A percentile compares a stretch with the other conserved stretches of the same genome.
Conservation (phyloP, 2,113 vertebrate genomes). For the Tragelaphus buxtoni region DNA sequence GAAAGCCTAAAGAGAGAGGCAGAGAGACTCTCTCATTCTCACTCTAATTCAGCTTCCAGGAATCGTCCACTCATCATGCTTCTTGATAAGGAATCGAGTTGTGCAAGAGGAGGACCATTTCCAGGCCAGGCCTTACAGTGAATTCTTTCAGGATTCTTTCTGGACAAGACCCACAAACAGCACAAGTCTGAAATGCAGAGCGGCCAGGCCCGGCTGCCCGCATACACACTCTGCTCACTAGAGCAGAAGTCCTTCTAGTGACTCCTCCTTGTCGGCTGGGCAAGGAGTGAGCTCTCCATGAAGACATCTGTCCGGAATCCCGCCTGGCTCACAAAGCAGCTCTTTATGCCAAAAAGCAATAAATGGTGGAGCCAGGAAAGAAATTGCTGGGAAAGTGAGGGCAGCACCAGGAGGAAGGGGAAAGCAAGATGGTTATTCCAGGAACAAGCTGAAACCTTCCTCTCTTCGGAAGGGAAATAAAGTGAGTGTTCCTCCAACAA, state of each 20-base stretch:
- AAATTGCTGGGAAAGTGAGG: neutral
- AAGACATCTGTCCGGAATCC: neutral
- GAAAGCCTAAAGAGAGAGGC: neutral
- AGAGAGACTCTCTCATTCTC: neutral
- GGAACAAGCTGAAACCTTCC: neutral
- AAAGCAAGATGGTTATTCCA: neutral
- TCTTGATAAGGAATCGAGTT: neutral
- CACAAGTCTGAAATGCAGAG: neutral
- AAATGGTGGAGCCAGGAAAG: neutral
- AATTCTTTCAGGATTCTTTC: neutral
- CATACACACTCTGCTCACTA: neutral
- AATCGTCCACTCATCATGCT: neutral
- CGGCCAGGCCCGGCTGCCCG: neutral
- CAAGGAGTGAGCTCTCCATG: neutral
- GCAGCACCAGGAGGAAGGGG: neutral
- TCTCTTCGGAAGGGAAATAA: neutral
- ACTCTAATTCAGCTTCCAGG: neutral
- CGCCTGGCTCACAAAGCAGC: neutral
- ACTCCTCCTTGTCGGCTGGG: neutral
- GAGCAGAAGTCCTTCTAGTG: neutral
- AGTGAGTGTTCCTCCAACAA: neutral
- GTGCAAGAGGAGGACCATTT: neutral
- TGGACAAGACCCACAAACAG: neutral
- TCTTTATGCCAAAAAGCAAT: neutral
- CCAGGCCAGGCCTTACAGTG: neutral